These are phyloP conservation scores for Tubulanus polymorphus DNA, from an alignment of 2,888 invertebrate species.

Conservation along the genomic window DNA sequence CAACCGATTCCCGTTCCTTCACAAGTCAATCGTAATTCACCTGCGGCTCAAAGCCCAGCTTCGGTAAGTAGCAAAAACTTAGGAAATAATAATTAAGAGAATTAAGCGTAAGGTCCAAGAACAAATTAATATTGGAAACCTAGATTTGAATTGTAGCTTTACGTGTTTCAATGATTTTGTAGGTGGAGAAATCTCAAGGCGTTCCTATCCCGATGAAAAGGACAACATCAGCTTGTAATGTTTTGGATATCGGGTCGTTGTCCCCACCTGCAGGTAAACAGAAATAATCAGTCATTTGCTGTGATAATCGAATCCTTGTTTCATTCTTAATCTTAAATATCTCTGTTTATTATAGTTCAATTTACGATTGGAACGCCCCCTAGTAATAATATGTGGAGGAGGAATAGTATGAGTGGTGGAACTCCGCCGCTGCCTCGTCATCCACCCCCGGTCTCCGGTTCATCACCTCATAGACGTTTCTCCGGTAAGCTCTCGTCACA, in stretches of 20 bases:
- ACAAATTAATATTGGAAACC: too few species aligned
- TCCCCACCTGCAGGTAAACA: slow-evolving; percentile 75
- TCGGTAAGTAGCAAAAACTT: too few species aligned
- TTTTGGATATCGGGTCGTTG: slow-evolving; percentile 79
- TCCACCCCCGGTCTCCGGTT: slow-evolving; percentile 70
- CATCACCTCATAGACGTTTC: slow-evolving; percentile 65
- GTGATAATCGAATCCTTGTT: not conserved
- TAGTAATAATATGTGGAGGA: slow-evolving; percentile 47
- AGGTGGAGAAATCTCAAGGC: slow-evolving; percentile 79
- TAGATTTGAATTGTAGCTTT: too few species aligned
- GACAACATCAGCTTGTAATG: slow-evolving; percentile 44
- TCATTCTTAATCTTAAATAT: not conserved
- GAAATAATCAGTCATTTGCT: not conserved
- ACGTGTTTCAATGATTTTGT: too few species aligned
- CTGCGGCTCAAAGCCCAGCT: too few species aligned
- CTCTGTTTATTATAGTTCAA: slow-evolving; percentile 48
- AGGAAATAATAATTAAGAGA: too few species aligned
- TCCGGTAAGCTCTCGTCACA: slow-evolving; percentile 56
- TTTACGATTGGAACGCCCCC: slow-evolving; percentile 77
- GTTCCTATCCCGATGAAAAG: slow-evolving; percentile 81
- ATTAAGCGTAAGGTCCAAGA: too few species aligned
- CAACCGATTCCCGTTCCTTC: slow-evolving; percentile 76
- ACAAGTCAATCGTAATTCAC: slow-evolving; percentile 60
- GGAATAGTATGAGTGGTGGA: slow-evolving; percentile 53
- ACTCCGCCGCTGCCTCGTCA: slow-evolving; percentile 71